Conservation (phyloP, 2,888 invertebrate species). For the Venustoraphidia nigricollis region DNA sequence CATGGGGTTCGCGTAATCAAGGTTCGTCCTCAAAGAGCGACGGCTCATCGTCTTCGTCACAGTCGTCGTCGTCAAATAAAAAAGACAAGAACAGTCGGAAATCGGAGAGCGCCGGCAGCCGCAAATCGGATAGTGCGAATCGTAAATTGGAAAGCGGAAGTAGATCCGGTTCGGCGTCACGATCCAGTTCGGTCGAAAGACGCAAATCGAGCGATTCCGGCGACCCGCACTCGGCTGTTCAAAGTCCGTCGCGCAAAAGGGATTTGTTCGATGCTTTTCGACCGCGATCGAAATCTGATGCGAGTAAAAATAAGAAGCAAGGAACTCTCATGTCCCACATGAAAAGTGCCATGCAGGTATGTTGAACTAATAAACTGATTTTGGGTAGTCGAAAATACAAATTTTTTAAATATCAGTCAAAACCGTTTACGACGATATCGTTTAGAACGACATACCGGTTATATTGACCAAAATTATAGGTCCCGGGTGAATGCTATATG, state of each 20-base stretch:
- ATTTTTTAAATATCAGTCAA: no score
- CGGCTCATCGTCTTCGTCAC: conserved; percentile 4
- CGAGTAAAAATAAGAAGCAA: conserved; percentile 33
- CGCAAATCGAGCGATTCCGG: conserved; percentile 22
- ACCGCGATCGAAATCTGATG: conserved; percentile 62
- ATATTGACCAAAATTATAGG: no score
- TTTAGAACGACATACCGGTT: no score
- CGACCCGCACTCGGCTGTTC: conserved; percentile 10
- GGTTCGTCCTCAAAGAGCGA: conserved; percentile 5
- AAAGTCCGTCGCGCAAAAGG: conserved; percentile 39
- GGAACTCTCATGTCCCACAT: conserved; percentile 70
- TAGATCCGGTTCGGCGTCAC: conserved; percentile 27
- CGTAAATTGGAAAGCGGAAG: conserved; percentile 18
- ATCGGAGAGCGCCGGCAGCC: conserved; percentile 14
- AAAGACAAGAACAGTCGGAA: conserved; percentile 17
- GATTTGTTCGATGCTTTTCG: conserved; percentile 69
- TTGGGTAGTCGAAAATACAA: neutral
- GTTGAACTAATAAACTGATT: neutral
- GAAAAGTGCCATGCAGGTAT: conserved; percentile 68
- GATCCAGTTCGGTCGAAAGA: conserved; percentile 25
- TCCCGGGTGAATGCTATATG: no score
- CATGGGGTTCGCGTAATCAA: conserved; percentile 31
- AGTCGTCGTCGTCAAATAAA: conserved; percentile 9
- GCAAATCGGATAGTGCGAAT: conserved; percentile 11
- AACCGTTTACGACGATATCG: no score